Base-by-base conservation (phyloP, 2,797 vertebrate species). In the Alcedo quadribrachys region DNA sequence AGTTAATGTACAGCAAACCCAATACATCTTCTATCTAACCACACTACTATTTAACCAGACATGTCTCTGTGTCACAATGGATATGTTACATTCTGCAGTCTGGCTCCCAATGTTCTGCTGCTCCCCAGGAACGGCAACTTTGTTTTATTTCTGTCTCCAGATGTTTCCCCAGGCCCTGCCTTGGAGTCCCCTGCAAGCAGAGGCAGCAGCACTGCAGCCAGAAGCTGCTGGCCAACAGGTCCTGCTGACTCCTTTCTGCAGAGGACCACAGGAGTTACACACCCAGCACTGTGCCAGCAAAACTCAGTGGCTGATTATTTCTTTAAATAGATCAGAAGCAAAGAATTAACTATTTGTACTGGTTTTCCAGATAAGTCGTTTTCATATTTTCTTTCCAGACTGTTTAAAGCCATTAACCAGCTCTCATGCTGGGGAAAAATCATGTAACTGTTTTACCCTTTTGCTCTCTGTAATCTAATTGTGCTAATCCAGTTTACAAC, bases 151-250 rank as follows among this genome's bases (percentile, higher is more conserved):
- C 19, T 74, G 15, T 46, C 20, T 66, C 48, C 45, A 6, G 18
- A 15, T 5, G 25, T 37, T 7, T 55, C 8, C 53, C 40, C 46
- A 42, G 46, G 70, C 40, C 27, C 65, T 35, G 46, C 57, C n/a
- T 3, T 1, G 5, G 40, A 8, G 28, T n/a, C 21, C 28, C 24
- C 4, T 1, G 16, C 35, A 9, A 2, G 2, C 16, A 22, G 12
- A 46, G 54, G 27, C 42, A 35, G 42, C 11, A 51, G 50, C 50
- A 27, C 50, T 51, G 48, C 48, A 21, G 43, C 76, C 7, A 6
- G 32, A 14, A 25, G 35, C 55, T 57, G 55, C 68, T 37, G 22
- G 11, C 14, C 11, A 8, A 24, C 30, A 25, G 51, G 45, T 28
- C 48, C 8, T 5, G 0, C 42, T 11, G 15, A 7, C 15, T 11